Evolutionary conservation across 2,113 vertebrate species (phyloP).

Genomic region (Cavia aperea): DNA sequence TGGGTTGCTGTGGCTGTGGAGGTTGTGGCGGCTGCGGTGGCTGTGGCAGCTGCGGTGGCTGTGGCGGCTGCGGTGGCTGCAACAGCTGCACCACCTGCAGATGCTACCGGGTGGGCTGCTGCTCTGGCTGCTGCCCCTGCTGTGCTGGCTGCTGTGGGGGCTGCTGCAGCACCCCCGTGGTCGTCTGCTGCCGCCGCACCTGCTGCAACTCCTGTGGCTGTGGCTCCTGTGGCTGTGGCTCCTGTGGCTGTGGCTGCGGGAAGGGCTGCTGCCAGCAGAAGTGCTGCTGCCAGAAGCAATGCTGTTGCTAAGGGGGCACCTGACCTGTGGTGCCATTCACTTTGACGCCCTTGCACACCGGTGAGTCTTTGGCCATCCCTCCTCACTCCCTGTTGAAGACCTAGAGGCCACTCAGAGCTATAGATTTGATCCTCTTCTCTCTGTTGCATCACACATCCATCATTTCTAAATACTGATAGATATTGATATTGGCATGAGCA

Average conservation of each 20-base stretch:
- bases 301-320: not conserved
- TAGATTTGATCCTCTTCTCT: not conserved
- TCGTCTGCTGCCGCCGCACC: not conserved
- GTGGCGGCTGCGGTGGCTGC: not conserved
- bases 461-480: not conserved
- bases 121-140: not conserved
- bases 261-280: constrained; percentile 57
- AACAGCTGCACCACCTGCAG: not conserved
- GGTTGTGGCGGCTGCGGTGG: fast-evolving
- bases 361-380: not conserved
- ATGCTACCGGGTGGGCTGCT: not conserved
- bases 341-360: too few relatives aligned
- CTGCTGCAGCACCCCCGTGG: not conserved
- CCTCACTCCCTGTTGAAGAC: not conserved
- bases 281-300: constrained; percentile 31
- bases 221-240: not conserved
- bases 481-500: not conserved
- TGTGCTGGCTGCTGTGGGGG: not conserved
- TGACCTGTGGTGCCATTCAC: fast-evolving
- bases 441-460: not conserved
- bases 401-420: not conserved
- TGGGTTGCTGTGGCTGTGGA: constrained; percentile 46
- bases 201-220: not conserved
- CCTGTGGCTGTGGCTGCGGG: not conserved
- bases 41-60: fast-evolving